A percentile compares a stretch with the other conserved stretches of the same genome.
These are phyloP conservation scores for Myiopsitta monachus DNA, from an alignment of 2,113 vertebrate species.

Conservation along the genomic window DNA sequence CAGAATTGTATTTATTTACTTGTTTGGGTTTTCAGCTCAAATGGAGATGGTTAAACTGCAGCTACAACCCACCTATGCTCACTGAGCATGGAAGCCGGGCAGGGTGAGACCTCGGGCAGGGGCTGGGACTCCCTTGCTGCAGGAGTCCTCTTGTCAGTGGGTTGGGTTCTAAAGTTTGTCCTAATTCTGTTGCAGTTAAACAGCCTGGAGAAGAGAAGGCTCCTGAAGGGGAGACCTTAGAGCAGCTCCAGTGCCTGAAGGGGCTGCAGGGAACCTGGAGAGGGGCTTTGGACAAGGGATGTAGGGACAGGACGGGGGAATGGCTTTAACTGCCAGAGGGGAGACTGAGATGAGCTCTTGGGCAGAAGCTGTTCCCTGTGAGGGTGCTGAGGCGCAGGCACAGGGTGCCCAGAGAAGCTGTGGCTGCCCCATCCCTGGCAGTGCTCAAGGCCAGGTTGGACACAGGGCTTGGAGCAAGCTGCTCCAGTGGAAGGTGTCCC, in stretches of 20 bases:
- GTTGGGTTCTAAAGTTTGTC: rapidly evolving
- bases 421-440: too few species aligned
- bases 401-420: too few species aligned
- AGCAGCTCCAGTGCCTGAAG: background rate
- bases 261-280: background rate
- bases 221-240: background rate
- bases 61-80: background rate
- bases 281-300: background rate
- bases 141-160: background rate
- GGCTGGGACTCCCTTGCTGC: too few species aligned
- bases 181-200: background rate
- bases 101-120: too few species aligned
- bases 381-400: too few species aligned
- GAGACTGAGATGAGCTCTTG: too few species aligned
- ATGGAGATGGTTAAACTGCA: background rate
- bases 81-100: rapidly evolving
- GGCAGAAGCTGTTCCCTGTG: too few species aligned
- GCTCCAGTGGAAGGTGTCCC: background rate
- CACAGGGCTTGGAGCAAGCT: background rate
- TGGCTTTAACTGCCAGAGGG: too few species aligned
- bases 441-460: too few species aligned
- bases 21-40: background rate
- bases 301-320: too few species aligned
- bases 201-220: background rate
- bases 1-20: background rate